Evolutionary conservation across 2,113 vertebrate species (phyloP).

Genomic region (Amazona vittata): DNA sequence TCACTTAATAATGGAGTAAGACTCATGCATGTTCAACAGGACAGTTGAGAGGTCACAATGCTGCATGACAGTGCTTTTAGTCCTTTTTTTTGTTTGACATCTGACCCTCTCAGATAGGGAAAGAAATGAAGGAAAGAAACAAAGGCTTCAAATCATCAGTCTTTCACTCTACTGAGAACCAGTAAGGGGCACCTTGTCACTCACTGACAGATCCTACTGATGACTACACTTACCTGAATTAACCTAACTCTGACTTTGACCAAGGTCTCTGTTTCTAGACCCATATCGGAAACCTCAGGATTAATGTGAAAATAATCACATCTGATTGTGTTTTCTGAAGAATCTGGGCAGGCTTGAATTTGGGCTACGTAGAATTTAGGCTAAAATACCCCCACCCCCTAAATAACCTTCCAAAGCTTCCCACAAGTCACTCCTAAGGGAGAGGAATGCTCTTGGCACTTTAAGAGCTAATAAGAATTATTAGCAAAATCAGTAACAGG

Average conservation of each 20-base stretch:
- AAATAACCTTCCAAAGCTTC: background rate
- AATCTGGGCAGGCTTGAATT: background rate
- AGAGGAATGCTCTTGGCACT: background rate
- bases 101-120: background rate
- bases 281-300: background rate
- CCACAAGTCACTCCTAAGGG: background rate
- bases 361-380: background rate
- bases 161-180: background rate
- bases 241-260: background rate
- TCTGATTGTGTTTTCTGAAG: background rate
- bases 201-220: background rate
- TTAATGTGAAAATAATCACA: background rate
- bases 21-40: background rate
- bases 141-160: background rate
- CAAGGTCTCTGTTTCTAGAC: background rate
- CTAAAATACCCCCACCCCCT: background rate
- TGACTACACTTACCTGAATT: background rate
- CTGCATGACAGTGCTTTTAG: background rate
- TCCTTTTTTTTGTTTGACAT: background rate
- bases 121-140: background rate
- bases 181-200: background rate
- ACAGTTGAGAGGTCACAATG: background rate
- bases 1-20: background rate
- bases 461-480: background rate
- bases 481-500: background rate